phyloP scores from a whole-genome alignment of 2,888 invertebrate genomes.

The Calliscelio sp. region DNA sequence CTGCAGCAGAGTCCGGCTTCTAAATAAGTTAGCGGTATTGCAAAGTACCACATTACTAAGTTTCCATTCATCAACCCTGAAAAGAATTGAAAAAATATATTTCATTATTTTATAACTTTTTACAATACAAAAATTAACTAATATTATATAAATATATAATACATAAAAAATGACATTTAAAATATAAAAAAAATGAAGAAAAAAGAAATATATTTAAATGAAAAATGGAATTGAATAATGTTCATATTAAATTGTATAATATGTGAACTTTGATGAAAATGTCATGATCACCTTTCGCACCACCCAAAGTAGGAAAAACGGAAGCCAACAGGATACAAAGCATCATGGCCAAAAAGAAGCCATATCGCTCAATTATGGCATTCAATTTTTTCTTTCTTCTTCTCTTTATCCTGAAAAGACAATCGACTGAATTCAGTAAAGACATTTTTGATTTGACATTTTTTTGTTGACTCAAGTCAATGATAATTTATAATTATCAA shows the following conservation, averaged over 20 bases:
- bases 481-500: background rate
- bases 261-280: too few species aligned
- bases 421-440: background rate
- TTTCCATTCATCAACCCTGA: constrained; percentile 83
- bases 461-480: background rate
- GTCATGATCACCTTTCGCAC: constrained; percentile 81
- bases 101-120: too few species aligned
- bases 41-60: constrained; percentile 82
- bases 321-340: constrained; percentile 83
- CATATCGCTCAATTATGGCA: constrained; percentile 79
- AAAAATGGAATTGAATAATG: too few species aligned
- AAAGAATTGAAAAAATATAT: constrained; percentile 12
- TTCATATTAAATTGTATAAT: too few species aligned
- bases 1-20: constrained; percentile 83
- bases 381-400: constrained; percentile 68
- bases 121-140: too few species aligned
- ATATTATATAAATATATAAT: too few species aligned
- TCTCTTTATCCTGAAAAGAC: constrained; percentile 39
- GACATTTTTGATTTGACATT: background rate
- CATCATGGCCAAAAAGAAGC: constrained; percentile 83
- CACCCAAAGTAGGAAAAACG: constrained; percentile 81
- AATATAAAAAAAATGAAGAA: too few species aligned
- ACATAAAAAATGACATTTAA: too few species aligned
- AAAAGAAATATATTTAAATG: too few species aligned
- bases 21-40: constrained; percentile 83